These are phyloP conservation scores for Aphis craccivora DNA, from an alignment of 1,140 invertebrate genomes.

Conservation along the genomic window DNA sequence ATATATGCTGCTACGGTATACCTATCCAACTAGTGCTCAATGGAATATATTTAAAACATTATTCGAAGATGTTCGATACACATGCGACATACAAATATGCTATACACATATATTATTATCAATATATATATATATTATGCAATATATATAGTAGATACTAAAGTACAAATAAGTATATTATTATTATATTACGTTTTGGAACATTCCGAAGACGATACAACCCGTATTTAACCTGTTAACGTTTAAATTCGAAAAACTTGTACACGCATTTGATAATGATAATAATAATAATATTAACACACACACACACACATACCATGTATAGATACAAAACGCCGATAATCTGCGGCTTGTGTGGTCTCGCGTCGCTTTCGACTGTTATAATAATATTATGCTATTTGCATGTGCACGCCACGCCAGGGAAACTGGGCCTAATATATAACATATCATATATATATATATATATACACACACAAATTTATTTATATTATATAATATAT, in stretches of 20 bases:
- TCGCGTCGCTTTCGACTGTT: slow-evolving; percentile 7
- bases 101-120: not conserved
- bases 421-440: not conserved
- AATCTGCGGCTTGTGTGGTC: slow-evolving; percentile 38
- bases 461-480: not conserved
- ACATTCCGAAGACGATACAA: not conserved
- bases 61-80: not conserved
- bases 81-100: not conserved
- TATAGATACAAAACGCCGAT: slow-evolving; percentile 1
- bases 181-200: not conserved
- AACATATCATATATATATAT: not conserved
- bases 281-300: not conserved
- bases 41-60: not conserved
- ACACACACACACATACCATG: not conserved
- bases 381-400: slow-evolving; percentile 1
- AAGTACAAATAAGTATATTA: not conserved
- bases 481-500: too few relatives aligned
- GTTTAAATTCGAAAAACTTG: not conserved
- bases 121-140: not conserved
- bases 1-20: not conserved
- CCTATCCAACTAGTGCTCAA: not conserved
- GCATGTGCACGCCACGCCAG: not conserved
- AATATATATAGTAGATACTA: not conserved
- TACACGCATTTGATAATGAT: not conserved
- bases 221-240: slow-evolving; percentile 3